phyloP scores from a whole-genome alignment of 2,888 invertebrate species.

The Minunthozetes semirufus region DNA sequence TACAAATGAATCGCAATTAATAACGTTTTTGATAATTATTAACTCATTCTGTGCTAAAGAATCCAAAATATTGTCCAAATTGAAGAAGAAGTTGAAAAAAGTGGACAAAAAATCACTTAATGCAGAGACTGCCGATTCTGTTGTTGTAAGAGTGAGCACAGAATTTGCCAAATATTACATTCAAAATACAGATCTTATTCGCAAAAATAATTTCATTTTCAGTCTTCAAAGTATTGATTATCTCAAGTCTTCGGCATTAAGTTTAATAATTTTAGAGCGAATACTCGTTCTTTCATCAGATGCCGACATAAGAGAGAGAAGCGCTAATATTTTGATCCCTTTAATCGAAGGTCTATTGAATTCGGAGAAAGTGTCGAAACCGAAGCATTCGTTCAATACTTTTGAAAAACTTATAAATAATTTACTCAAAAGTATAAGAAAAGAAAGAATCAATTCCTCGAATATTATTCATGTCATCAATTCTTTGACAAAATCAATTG shows the following conservation, averaged over 20 bases:
- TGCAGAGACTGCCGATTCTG: neutral
- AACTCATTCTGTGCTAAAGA: neutral
- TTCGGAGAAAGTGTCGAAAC: slow-evolving; percentile 24
- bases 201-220: neutral
- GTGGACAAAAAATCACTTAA: neutral
- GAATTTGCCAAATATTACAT: slow-evolving; percentile 1
- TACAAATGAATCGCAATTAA: neutral
- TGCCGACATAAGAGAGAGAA: neutral
- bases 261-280: slow-evolving; percentile 6
- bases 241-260: neutral
- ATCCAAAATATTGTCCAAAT: neutral
- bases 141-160: neutral
- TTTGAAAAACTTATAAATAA: slow-evolving; percentile 49
- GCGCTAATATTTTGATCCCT: slow-evolving; percentile 43
- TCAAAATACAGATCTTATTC: neutral
- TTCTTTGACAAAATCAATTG: neutral
- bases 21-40: neutral
- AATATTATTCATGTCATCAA: neutral
- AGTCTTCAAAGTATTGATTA: neutral
- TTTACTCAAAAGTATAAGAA: neutral
- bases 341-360: slow-evolving; percentile 40
- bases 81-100: neutral
- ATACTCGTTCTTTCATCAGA: neutral
- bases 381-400: slow-evolving; percentile 47
- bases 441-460: neutral